phyloP scores from a whole-genome alignment of 1,140 invertebrate genomes.

The Helicoverpa armigera region DNA sequence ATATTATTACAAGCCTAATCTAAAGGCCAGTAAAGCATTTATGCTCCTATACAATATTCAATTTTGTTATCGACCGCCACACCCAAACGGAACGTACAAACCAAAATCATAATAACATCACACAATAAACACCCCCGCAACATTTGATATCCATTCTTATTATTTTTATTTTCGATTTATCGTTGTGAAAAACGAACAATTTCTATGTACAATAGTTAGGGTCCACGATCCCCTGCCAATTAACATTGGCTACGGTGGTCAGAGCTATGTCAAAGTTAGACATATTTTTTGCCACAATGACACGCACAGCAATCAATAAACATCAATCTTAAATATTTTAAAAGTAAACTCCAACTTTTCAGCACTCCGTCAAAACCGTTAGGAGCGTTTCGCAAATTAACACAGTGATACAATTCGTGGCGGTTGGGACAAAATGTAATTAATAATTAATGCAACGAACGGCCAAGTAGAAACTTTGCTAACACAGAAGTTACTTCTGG shows the following conservation, averaged over 20 bases:
- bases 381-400: conserved; percentile 58
- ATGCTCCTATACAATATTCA: conserved; percentile 37
- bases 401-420: conserved; percentile 60
- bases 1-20: conserved; percentile 1
- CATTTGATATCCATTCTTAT: conserved; percentile 66
- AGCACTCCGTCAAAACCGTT: conserved; percentile 18
- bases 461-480: conserved; percentile 69
- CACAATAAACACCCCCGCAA: conserved; percentile 75
- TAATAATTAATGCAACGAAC: conserved; percentile 75
- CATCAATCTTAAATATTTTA: conserved; percentile 57
- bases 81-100: conserved; percentile 34
- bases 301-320: conserved; percentile 38
- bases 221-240: conserved; percentile 81
- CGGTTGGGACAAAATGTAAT: conserved; percentile 70
- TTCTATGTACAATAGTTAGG: conserved; percentile 68
- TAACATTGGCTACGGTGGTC: conserved; percentile 82
- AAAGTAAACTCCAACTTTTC: conserved; percentile 51
- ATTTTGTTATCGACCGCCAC: conserved; percentile 17
- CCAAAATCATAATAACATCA: conserved; percentile 56
- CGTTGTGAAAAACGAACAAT: conserved; percentile 73
- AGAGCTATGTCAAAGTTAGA: conserved; percentile 76
- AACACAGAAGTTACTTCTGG: conserved; percentile 72
- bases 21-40: neutral
- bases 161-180: conserved; percentile 77
- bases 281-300: conserved; percentile 68